phyloP scores from a whole-genome alignment of 2,797 vertebrate species.

The Lerista edwardsae region DNA sequence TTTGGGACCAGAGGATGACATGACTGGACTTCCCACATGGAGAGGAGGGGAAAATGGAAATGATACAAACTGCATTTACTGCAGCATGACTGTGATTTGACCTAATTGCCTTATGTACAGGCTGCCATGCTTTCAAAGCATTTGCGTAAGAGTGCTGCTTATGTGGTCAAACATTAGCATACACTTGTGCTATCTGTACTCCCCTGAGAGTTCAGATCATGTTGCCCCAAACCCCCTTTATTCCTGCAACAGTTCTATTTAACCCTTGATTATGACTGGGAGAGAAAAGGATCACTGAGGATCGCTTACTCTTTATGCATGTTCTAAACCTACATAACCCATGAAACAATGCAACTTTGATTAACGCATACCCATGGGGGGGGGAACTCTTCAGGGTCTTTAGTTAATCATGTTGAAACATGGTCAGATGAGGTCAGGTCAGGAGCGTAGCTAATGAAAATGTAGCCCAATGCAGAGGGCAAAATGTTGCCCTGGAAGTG shows the following conservation, averaged over 20 bases:
- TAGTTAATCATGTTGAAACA: too few species aligned
- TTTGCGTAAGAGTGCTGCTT: not conserved
- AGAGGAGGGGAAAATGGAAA: not conserved
- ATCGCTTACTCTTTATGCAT: not conserved
- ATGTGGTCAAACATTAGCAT: not conserved
- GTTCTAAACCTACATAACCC: not conserved
- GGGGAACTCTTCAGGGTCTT: not conserved
- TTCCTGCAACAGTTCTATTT: not conserved
- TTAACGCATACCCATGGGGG: too few species aligned
- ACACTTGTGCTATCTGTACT: not conserved
- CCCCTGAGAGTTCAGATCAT: not conserved
- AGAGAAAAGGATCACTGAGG: not conserved
- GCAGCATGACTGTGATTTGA: not conserved
- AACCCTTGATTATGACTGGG: not conserved
- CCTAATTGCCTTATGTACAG: not conserved
- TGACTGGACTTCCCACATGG: constrained; percentile 29
- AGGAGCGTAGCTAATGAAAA: too few species aligned
- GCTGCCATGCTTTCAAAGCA: not conserved
- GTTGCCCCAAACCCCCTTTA: not conserved
- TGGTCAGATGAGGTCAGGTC: too few species aligned
- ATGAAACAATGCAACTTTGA: not conserved
- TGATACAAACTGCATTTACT: not conserved
- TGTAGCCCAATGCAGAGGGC: too few species aligned
- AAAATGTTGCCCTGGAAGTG: too few species aligned
- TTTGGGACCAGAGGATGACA: constrained; percentile 35